phyloP scores from a whole-genome alignment of 2,797 vertebrate genomes.

The Luscinia megarhynchos region DNA sequence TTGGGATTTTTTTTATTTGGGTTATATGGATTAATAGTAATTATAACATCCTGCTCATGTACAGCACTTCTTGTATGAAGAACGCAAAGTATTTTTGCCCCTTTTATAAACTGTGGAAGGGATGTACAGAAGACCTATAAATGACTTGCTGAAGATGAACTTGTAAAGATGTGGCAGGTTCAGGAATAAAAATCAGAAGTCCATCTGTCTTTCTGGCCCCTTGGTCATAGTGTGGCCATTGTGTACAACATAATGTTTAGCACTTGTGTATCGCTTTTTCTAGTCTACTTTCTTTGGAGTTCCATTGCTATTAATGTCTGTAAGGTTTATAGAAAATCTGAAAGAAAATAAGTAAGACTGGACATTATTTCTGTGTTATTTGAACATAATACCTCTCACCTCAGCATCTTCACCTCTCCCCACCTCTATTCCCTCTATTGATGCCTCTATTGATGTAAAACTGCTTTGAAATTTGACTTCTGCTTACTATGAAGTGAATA shows the following conservation, averaged over 20 bases:
- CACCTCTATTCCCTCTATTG: not conserved
- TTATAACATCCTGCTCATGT: not conserved
- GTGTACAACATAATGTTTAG: not conserved
- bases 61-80: not conserved
- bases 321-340: not conserved
- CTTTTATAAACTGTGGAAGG: not conserved
- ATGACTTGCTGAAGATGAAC: not conserved
- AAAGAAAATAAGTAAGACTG: not conserved
- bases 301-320: not conserved
- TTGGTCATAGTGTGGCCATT: not conserved
- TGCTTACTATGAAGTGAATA: not conserved
- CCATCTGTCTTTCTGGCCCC: not conserved
- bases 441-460: not conserved
- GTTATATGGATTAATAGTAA: not conserved
- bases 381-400: not conserved
- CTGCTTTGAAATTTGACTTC: not conserved
- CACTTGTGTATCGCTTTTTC: not conserved
- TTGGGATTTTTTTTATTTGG: not conserved
- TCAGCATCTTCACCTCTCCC: not conserved
- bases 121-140: not conserved
- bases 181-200: not conserved
- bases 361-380: not conserved
- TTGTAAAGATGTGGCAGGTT: not conserved
- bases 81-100: not conserved
- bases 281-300: not conserved